Base-by-base conservation (phyloP, 2,888 invertebrate species). In the Danaus chrysippus region DNA sequence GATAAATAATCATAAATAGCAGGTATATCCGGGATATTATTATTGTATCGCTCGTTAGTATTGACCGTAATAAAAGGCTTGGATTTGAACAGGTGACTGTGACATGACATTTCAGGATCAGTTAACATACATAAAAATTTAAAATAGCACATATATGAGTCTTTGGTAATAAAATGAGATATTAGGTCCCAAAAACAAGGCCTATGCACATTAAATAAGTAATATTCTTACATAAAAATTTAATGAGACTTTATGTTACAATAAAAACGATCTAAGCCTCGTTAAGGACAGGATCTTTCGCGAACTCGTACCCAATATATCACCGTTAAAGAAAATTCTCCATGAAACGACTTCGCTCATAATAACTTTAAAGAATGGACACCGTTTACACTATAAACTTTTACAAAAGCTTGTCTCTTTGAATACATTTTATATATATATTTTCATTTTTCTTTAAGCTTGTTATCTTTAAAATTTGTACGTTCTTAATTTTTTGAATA, bases 1-100 rank as follows among this genome's bases (percentile, higher is more conserved):
- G 70, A 79, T 82, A 81, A 83, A 83, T 83, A 80, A 79, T 79
- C 76, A 76, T 77, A 77, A 79, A 78, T 76, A 74, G 70, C 63
- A 67, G 75, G 73, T 78, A 74, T 68, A 71, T 61, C 61, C 56
- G 44, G 42, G 56, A 41, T 58, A 64, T 58, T 56, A 54, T 13
- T 49, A 34, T 52, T 52, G 15, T 11, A 19, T n/a, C 12, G n/a
- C 34, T 8, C 49, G 43, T 34, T 49, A 19, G 11, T 42, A 52
- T 49, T 9, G 44, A 42, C 17, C n/a, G 55, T 58, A 58, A 62
- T 66, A 64, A 62, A 57, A 42, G 46, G 23, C 55, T 57, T 62
- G 64, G 66, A 23, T 49, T 55, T 49, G 54, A 19, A 46, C 34
- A 42, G 42, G 59, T 59, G 62, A 58, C 62, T 64, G 64, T 66